Conservation (phyloP, 2,888 invertebrate genomes). For the Lasioglossum morio region DNA sequence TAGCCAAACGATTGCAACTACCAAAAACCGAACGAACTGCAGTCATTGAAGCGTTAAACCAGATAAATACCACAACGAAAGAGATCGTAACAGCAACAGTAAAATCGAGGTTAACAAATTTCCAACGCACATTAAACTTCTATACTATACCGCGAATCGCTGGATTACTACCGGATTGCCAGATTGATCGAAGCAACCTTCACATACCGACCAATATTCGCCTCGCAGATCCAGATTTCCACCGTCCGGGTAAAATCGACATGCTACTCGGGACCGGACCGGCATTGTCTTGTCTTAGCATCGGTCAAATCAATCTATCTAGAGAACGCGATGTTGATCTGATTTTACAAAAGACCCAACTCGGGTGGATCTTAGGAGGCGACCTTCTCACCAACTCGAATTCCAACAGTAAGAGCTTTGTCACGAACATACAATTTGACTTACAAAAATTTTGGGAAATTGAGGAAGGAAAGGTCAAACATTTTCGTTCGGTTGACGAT, state of each 20-base stretch:
- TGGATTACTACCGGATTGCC: neutral
- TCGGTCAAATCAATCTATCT: neutral
- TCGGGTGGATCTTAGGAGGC: constrained; percentile 31
- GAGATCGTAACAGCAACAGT: neutral
- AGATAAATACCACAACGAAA: neutral
- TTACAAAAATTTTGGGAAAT: neutral
- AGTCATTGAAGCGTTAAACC: neutral
- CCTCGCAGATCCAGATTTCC: no score
- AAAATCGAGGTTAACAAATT: neutral
- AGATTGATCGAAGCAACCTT: neutral
- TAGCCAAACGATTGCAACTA: neutral
- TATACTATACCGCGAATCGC: neutral
- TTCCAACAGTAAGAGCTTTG: neutral
- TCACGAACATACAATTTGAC: neutral
- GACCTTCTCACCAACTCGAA: neutral
- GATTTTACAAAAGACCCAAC: neutral
- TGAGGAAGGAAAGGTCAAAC: neutral
- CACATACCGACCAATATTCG: neutral
- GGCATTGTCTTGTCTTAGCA: no score
- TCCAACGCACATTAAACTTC: neutral
- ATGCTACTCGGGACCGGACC: no score
- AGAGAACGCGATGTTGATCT: neutral
- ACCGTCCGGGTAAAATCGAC: no score
- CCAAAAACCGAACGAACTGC: neutral
- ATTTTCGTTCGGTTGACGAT: neutral